These are phyloP conservation scores for Ashinkailepas kermadecensis DNA, from an alignment of 2,888 invertebrate species.

Conservation along the genomic window DNA sequence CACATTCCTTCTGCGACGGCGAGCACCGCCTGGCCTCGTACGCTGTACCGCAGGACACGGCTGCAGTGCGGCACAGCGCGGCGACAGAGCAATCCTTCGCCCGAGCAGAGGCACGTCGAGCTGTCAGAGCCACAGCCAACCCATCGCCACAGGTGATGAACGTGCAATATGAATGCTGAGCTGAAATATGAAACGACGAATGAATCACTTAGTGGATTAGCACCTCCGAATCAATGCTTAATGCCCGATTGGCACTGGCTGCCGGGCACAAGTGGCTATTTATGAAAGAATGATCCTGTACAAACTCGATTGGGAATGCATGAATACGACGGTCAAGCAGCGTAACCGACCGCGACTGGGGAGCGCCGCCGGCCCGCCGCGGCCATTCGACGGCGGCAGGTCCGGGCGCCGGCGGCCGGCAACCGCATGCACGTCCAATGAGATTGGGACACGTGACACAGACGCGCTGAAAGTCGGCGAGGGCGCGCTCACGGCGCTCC, in stretches of 20 bases:
- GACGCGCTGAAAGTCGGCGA: no score
- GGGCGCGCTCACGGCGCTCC: no score
- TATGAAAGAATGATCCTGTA: neutral
- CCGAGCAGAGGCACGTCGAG: neutral
- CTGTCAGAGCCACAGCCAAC: no score
- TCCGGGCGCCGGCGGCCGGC: no score
- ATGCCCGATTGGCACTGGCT: neutral
- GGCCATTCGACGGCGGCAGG: no score
- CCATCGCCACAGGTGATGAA: slow-evolving; percentile 7
- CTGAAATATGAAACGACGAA: slow-evolving; percentile 19
- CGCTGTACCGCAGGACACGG: neutral
- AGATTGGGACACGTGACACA: no score
- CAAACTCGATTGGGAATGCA: neutral
- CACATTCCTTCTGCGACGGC: no score
- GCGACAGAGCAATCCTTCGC: neutral
- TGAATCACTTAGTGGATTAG: slow-evolving; percentile 16
- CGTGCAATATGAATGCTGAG: neutral
- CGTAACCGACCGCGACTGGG: no score
- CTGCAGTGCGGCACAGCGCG: neutral
- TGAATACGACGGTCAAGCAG: neutral
- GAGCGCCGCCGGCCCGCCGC: no score
- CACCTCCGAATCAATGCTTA: neutral
- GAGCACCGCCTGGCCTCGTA: neutral
- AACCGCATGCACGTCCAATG: no score
- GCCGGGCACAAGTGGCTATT: neutral